Percentiles rank a stretch among this genome's conserved stretches.
Evolutionary conservation across 2,797 vertebrate genomes (phyloP).

Genomic region (Holocentrus rufus): DNA sequence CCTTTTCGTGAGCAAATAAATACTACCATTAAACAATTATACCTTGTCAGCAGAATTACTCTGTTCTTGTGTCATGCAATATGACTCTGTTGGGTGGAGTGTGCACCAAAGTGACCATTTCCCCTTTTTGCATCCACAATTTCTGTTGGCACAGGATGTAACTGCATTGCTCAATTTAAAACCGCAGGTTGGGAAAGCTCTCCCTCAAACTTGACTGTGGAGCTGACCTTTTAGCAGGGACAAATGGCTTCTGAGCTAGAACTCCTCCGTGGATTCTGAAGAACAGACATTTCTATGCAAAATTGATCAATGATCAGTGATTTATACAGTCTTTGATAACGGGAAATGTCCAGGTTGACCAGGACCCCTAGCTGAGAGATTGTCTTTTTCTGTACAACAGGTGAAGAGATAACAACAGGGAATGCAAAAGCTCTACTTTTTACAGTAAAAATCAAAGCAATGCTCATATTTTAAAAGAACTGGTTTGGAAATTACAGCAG

Average conservation of each 20-base stretch:
- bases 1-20: background rate
- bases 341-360: background rate
- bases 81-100: slow-evolving; percentile 36
- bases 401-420: no score
- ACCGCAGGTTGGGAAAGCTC: slow-evolving; percentile 47
- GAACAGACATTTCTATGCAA: slow-evolving; percentile 33
- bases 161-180: slow-evolving; percentile 70
- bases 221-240: slow-evolving; percentile 39
- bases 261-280: slow-evolving; percentile 30
- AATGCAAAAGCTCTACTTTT: no score
- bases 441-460: no score
- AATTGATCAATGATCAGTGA: slow-evolving; percentile 36
- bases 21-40: background rate
- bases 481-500: no score
- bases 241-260: slow-evolving; percentile 62
- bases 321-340: slow-evolving; percentile 8
- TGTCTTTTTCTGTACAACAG: no score
- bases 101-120: slow-evolving; percentile 63
- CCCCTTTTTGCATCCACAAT: slow-evolving; percentile 76
- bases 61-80: slow-evolving; percentile 29
- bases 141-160: slow-evolving; percentile 65
- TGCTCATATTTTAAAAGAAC: no score
- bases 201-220: slow-evolving; percentile 8
- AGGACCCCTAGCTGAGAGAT: no score
- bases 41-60: background rate